phyloP scores from a whole-genome alignment of 2,113 vertebrate species.

The Zosterops pallidus region DNA sequence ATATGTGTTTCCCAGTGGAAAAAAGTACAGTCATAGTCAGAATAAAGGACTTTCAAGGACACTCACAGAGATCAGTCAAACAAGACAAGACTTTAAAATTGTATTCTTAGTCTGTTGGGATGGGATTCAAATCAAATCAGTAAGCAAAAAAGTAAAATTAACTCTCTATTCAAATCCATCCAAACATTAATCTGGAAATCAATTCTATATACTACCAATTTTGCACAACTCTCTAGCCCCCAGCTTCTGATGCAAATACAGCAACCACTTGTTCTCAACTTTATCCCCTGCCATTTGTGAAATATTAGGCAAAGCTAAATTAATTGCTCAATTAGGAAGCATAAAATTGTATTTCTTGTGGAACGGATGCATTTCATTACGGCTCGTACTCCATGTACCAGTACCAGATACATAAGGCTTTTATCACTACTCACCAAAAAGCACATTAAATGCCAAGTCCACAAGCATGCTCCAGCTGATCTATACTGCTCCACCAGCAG shows the following conservation, averaged over 20 bases:
- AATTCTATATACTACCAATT: background rate
- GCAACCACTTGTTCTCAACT: background rate
- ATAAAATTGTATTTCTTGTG: conserved; percentile 22
- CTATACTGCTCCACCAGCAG: background rate
- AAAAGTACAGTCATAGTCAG: conserved; percentile 15
- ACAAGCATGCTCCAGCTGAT: background rate
- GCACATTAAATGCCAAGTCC: background rate
- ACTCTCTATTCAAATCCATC: background rate
- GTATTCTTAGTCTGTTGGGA: background rate
- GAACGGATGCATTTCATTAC: background rate
- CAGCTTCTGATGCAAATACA: background rate
- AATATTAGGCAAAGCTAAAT: conserved; percentile 8
- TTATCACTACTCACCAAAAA: conserved; percentile 27
- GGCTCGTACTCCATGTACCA: background rate
- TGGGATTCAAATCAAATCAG: background rate
- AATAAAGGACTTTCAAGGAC: conserved; percentile 54
- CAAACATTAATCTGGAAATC: background rate
- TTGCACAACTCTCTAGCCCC: background rate
- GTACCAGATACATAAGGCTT: background rate
- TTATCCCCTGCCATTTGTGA: conserved; percentile 5
- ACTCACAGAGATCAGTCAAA: background rate
- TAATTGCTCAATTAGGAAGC: conserved; percentile 37
- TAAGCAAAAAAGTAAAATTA: background rate
- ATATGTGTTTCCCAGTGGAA: conserved; percentile 44
- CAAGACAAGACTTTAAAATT: conserved; percentile 12